Base-by-base conservation (phyloP, 2,888 invertebrate genomes). In the Drosophila antonietae region DNA sequence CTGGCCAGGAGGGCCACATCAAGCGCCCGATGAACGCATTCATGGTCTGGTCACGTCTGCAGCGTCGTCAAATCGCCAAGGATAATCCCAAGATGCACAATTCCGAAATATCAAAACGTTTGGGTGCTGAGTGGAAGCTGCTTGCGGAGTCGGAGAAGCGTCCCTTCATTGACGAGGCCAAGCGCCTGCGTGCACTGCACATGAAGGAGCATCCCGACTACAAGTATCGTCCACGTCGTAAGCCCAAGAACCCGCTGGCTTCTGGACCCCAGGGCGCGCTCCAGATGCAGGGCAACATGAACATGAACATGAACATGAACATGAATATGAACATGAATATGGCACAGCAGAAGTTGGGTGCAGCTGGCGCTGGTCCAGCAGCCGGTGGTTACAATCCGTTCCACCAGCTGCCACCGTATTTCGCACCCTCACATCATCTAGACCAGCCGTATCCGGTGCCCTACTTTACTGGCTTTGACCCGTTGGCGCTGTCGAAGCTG, bases 1-100 rank as follows among this genome's bases (percentile, higher is more conserved):
- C 93, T 0, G 92, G 92, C 0, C 93, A 93, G 73, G 96, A 96
- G 85, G 95, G 95, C 12, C 97, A 98, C 93, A 98, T 99, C 90
- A 99, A 98, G 93, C 94, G 98, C 23, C 98, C 98, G 3, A 98
- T 99, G 98, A 98, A 98, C 93, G 98, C 98, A 0, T 98, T 98
- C 93, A 98, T 98, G 98, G 98, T 93, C 14, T 98, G 98, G 98
- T 98, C 98, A 7, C 94, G 98, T 47, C 96, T 97, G 46, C 98
- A 98, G 92, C 94, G 98, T 18, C 95, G 97, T 62, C 97, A 98
- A 93, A 98, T 98, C 90, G 97, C 98, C 1, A 95, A 97, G 93
- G 98, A 98, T 86, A 98, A 98, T 92, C 98, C 98, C 83, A 98
- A 96, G 93, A 97, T 97, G 97, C 97, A 97, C 93, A 97, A 97